Evolutionary conservation across 2,888 invertebrate genomes (phyloP), one percentile per base, ranked within the genome.

Genomic region (Eumerus sabulonum): DNA sequence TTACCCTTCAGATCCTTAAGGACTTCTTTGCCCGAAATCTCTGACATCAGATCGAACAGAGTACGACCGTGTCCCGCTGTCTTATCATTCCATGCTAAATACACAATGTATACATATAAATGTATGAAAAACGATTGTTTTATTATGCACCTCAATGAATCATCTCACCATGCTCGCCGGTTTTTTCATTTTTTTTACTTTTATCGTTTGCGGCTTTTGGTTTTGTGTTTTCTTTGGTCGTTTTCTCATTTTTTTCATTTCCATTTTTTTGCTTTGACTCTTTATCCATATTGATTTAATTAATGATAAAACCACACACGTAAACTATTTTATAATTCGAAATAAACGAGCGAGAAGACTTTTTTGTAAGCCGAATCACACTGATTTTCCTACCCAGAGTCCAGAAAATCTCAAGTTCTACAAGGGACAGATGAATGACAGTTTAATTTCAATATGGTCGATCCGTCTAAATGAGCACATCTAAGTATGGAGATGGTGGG

Each of bases 371-470:
- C 27, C 27, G 27, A 27, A 27, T 7, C 27, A 4, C 27, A 27
- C 27, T 27, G 7, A n/a, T n/a, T n/a, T 27, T 27, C 27, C 27
- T 27, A 4, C n/a, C 7, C 3, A 27, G 47, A 19, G 70, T 17
- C 36, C 45, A 72, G 57, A 42, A 50, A 51, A 67, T 71, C 67
- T 77, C 27, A 7, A 4, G 27, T 67, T 42, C 56, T 67, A 59
- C 63, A 73, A 73, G 73, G 62, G 62, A 60, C 38, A 9, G 67
- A 67, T 50, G 11, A 27, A 27, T 77, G 77, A 77, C 77, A 77
- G 62, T 4, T 44, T 11, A 48, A 57, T 48, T 27, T 54, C 48
- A 56, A 67, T 67, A 60, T 77, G 73, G 67, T 47, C 16, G 60
- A 13, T 60, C 17, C 27, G 62, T 56, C 16, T 1, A 36, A 13